Evolutionary conservation across 2,113 vertebrate genomes (phyloP).

Genomic region (Grallaria varia): DNA sequence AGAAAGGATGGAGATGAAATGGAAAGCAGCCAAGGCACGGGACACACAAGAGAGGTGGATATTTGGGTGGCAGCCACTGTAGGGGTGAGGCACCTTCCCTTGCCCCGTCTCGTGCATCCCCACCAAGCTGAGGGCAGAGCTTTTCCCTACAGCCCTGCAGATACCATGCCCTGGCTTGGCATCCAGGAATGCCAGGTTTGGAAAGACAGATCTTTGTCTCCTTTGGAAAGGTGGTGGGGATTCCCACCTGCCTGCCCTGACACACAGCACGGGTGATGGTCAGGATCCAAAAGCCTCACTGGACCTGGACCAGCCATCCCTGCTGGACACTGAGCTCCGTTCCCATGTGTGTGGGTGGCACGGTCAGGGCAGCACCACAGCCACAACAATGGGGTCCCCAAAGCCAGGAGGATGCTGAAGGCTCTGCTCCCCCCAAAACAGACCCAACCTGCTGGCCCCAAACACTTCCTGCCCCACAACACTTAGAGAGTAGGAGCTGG

Average conservation of each 20-base stretch:
- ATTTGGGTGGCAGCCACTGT: not conserved
- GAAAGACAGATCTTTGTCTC: not conserved
- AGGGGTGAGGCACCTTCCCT: not conserved
- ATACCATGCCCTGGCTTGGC: not conserved
- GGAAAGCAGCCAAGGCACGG: not conserved
- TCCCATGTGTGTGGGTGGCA: accelerated
- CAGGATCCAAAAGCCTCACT: not conserved
- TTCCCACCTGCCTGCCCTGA: accelerated
- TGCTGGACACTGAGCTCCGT: not conserved
- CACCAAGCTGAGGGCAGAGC: not conserved
- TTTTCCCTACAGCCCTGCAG: not conserved
- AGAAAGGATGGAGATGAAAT: not conserved
- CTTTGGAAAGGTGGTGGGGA: not conserved
- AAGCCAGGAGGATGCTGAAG: not conserved
- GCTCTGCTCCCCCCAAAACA: not conserved
- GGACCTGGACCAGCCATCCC: accelerated
- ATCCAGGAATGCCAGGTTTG: not conserved
- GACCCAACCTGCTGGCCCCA: not conserved
- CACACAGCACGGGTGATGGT: accelerated
- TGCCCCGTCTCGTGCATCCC: accelerated
- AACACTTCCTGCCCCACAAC: accelerated
- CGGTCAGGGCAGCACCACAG: accelerated
- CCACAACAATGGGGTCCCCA: not conserved
- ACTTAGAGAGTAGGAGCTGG: not conserved
- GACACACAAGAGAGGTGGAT: accelerated